A percentile compares a stretch with the other conserved stretches of the same genome.
phyloP scores from a whole-genome alignment of 2,113 vertebrate species.

The Pituophis catenifer region DNA sequence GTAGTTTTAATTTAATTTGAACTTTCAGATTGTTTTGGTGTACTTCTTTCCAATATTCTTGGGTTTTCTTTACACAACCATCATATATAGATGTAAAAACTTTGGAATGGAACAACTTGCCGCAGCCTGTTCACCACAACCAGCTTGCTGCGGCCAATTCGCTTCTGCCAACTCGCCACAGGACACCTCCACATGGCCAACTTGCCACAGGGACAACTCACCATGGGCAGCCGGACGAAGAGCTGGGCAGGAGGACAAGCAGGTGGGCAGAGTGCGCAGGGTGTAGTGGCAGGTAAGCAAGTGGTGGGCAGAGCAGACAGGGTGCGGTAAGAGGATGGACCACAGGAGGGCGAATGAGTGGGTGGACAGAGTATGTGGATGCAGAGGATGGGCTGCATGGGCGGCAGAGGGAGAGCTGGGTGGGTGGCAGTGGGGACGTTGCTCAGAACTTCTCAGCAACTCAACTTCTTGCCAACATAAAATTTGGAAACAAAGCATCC shows the following conservation, averaged over 20 bases:
- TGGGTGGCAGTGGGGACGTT: too few relatives aligned
- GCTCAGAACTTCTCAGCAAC: background rate
- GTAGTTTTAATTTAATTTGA: background rate
- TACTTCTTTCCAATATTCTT: background rate
- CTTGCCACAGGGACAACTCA: background rate
- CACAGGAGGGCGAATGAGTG: too few relatives aligned
- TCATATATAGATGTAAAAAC: background rate
- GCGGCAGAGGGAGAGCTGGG: too few relatives aligned
- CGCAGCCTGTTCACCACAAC: background rate
- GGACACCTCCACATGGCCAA: background rate
- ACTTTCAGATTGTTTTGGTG: background rate
- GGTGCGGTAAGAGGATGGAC: background rate
- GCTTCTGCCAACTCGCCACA: background rate
- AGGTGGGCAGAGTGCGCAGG: too few relatives aligned
- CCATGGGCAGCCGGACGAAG: too few relatives aligned
- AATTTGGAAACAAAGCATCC: too few relatives aligned
- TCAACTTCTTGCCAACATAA: too few relatives aligned
- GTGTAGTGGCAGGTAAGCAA: background rate
- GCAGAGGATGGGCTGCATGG: too few relatives aligned
- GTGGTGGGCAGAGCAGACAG: background rate
- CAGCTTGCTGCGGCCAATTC: too few relatives aligned
- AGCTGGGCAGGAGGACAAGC: too few relatives aligned
- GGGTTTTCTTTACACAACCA: background rate
- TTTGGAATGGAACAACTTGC: background rate
- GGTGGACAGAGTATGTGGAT: too few relatives aligned